Conservation (phyloP, 2,113 vertebrate species). For the Cyanocitta stelleri region DNA sequence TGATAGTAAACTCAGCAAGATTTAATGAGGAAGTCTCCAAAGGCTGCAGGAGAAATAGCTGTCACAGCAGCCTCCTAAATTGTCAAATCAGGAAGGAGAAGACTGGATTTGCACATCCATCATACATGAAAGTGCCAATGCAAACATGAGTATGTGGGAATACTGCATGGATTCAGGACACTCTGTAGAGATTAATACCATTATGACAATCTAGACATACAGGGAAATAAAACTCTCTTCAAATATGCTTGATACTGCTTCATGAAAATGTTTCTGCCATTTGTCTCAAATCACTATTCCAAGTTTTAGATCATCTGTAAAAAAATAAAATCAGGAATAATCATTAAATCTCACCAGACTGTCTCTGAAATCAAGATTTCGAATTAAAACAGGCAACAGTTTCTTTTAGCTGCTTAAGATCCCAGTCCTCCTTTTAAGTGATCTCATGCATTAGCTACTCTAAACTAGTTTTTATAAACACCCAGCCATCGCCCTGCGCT, state of each 20-base stretch:
- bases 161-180: neutral
- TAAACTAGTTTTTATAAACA: neutral
- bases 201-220: neutral
- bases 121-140: neutral
- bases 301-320: neutral
- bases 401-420: neutral
- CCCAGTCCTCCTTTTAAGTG: neutral
- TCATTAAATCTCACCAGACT: neutral
- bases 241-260: neutral
- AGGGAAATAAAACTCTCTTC: neutral
- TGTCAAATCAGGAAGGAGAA: neutral
- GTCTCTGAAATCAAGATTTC: neutral
- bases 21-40: neutral
- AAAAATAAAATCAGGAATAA: neutral
- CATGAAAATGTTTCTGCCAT: neutral
- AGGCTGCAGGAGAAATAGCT: neutral
- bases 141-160: neutral
- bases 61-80: neutral
- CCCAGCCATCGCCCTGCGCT: fast-evolving
- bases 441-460: neutral
- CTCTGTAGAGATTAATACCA: neutral
- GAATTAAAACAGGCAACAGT: neutral
- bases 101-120: neutral
- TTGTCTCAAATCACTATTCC: neutral
- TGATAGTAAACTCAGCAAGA: neutral